Evolutionary conservation across 2,797 vertebrate genomes (phyloP).

Genomic region (Scyliorhinus canicula): DNA sequence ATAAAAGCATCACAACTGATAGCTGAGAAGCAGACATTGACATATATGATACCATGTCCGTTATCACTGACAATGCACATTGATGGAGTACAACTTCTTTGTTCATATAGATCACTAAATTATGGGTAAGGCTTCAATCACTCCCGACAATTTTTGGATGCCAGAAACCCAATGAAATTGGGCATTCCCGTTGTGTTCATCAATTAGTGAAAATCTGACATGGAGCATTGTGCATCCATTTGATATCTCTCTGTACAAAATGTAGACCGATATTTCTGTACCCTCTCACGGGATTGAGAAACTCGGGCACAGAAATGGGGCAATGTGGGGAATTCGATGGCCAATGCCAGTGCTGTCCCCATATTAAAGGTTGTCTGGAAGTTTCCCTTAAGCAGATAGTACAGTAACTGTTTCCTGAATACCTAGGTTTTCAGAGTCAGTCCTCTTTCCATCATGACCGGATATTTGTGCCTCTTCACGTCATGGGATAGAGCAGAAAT

Average conservation of each 20-base stretch:
- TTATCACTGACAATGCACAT: not conserved
- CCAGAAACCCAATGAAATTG: not conserved
- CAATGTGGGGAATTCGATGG: not conserved
- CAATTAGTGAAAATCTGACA: not conserved
- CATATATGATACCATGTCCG: not conserved
- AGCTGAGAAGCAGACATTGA: not conserved
- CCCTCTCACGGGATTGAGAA: not conserved
- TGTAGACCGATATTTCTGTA: not conserved
- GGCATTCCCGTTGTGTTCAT: not conserved
- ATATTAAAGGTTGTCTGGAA: not conserved
- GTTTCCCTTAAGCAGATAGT: not conserved
- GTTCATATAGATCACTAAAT: not conserved
- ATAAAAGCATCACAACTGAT: not conserved
- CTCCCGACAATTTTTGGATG: not conserved
- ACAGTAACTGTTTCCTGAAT: not conserved
- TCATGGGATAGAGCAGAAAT: not conserved
- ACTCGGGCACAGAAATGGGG: not conserved
- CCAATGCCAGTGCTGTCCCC: not conserved
- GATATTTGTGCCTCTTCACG: not conserved
- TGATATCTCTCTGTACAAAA: not conserved
- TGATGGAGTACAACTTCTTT: not conserved
- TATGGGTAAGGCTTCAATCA: not conserved
- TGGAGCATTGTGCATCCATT: not conserved
- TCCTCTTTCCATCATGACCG: not conserved
- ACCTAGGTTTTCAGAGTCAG: not conserved